Evolutionary conservation across 2,888 invertebrate genomes (phyloP).

Genomic region (Erebia aethiops): DNA sequence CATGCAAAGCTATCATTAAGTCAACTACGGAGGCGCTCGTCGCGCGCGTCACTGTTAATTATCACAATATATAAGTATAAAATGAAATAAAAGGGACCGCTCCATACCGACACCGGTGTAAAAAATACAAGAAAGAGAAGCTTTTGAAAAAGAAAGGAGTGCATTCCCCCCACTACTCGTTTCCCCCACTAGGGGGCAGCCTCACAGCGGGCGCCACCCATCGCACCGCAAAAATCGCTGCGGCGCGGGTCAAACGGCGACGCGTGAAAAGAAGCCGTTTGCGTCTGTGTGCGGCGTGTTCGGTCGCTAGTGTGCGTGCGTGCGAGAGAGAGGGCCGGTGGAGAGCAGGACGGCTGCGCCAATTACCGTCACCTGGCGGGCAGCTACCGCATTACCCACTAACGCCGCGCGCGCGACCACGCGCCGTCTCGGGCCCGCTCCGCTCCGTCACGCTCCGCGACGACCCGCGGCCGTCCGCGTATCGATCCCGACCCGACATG

Average conservation of each 20-base stretch:
- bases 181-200: conserved; percentile 75
- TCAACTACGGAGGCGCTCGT: conserved; percentile 72
- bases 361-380: conserved; percentile 85
- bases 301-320: conserved; percentile 51
- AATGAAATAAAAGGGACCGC: conserved; percentile 78
- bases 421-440: conserved; percentile 53
- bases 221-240: conserved; percentile 85
- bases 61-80: conserved; percentile 78
- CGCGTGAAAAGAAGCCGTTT: conserved; percentile 81
- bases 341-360: conserved; percentile 80
- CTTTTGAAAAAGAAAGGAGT: conserved; percentile 82
- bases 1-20: conserved; percentile 80
- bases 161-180: conserved; percentile 74
- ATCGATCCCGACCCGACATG: conserved; percentile 55
- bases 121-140: conserved; percentile 83
- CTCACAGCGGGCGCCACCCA: conserved; percentile 84
- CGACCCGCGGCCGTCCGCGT: conserved; percentile 51
- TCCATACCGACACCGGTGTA: conserved; percentile 77
- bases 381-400: conserved; percentile 86
- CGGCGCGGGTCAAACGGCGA: conserved; percentile 82
- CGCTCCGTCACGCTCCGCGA: conserved; percentile 54
- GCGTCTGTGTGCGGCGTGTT: conserved; percentile 61
- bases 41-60: conserved; percentile 81
- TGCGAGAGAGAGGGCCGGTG: conserved; percentile 68
- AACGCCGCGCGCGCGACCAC: conserved; percentile 84